Evolutionary conservation across 2,797 vertebrate species (phyloP), one percentile per base, ranked within the genome.

Genomic region (Distichodus sexfasciatus): DNA sequence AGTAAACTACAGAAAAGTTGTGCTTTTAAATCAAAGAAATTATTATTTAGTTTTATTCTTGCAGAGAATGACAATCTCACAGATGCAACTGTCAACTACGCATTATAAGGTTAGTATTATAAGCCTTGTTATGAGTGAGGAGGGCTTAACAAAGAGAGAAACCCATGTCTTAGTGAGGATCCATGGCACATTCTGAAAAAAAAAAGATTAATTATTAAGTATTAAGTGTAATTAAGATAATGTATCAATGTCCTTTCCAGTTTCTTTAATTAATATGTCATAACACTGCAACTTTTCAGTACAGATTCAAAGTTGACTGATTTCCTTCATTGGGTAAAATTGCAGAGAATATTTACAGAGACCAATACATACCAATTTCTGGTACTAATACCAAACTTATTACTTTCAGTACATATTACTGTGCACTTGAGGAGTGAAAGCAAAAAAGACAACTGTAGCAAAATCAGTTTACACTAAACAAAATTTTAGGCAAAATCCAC

Each of bases 61-160:
- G 31, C 31, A 40, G 15, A 7, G 51, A 66, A 8, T 60, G 10
- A n/a, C 24, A 51, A 58, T 44, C 67, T 73, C 54, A 61, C 6
- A 51, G 69, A 63, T 80, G 77, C 75, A 83, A 85, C 79, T 88
- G 89, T 85, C 92, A 93, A 89, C 88, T 87, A 44, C 65, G 74
- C 81, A 77, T 82, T 79, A 74, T 71, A 71, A 71, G 80, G 64
- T 80, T 73, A 62, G 74, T 79, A 69, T 74, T 76, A n/a, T n/a
- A n/a, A 72, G 54, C 79, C 81, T 84, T 86, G 69, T 84, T 76
- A 82, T 79, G 84, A 77, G 79, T 84, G 76, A 74, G 73, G 72
- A 70, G 77, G 54, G 71, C 80, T 74, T 75, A 50, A 75, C 59
- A 71, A 66, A 74, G 44, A 54, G 48, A 69, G 67, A 79, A 69